Evolutionary conservation across 2,888 invertebrate species (phyloP), one percentile per base, ranked within the genome.

Genomic region (Trisateles emortualis): DNA sequence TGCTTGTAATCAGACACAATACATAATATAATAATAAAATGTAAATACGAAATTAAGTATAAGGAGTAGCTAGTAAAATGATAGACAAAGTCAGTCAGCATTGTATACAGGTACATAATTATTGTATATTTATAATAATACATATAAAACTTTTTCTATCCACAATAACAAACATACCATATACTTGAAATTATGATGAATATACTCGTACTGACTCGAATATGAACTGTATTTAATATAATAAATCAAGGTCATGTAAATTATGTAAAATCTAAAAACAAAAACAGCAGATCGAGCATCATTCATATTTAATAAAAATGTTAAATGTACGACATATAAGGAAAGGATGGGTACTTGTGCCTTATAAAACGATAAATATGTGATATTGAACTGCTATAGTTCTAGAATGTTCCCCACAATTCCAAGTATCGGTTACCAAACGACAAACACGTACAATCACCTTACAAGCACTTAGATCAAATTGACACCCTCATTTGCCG

Each of bases 401-500:
- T 19, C 29, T 14, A 1, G 13, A 35, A 16, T 13, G 1, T 22
- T 24, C 14, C 33, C 16, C 48, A 45, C 45, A 71, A 59, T 68
- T 64, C 61, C 59, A 72, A 72, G 72, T 64, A 64, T 8, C 35
- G 35, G 26, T 8, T 49, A 32, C 41, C 45, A 33, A 54, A 49
- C 35, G 53, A 46, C 39, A 59, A 49, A 51, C 24, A 42, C 45
- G 8, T 17, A 48, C 48, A 44, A 47, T 54, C 64, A 59, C 50
- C 65, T 68, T 54, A 74, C 70, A 73, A 71, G 41, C 67, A 74
- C 69, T 76, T 74, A 80, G 70, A 76, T 61, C 59, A 72, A 81
- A 80, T 76, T 80, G 76, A 82, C 83, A 84, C 82, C 83, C 80
- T 81, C 77, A 81, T 79, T 68, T 72, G 68, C 81, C 79, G 76